Conservation (phyloP, 2,113 vertebrate genomes). For the Electrona antarctica region DNA sequence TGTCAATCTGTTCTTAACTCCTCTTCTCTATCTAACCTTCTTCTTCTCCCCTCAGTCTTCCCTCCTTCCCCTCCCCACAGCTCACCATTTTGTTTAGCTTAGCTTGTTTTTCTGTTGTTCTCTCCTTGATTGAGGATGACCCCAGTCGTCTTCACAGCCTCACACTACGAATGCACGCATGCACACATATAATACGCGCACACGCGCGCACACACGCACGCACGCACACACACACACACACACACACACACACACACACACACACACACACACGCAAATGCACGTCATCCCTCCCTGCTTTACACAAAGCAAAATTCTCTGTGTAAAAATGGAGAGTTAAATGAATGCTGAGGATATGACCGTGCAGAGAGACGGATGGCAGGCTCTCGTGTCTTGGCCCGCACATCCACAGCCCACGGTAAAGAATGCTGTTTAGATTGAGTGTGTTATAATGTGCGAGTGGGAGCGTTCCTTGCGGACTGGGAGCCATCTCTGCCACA, state of each 20-base stretch:
- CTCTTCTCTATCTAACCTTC: constrained; percentile 42
- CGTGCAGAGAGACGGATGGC: no score
- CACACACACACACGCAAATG: constrained; percentile 21
- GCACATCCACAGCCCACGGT: constrained; percentile 47
- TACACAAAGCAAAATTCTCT: no score
- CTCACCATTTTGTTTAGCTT: constrained; percentile 53
- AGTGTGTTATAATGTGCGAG: constrained; percentile 60
- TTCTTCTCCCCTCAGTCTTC: constrained; percentile 21
- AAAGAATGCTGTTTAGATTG: constrained; percentile 66
- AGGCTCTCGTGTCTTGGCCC: constrained; percentile 52
- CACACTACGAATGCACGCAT: constrained; percentile 13
- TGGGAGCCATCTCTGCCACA: constrained; percentile 33
- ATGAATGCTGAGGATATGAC: no score
- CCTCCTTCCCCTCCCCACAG: constrained; percentile 10
- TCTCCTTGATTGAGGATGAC: constrained; percentile 66
- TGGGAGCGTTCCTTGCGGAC: constrained; percentile 56
- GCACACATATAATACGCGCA: constrained; percentile 3
- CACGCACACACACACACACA: constrained; percentile 1
- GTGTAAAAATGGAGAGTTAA: no score
- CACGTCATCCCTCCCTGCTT: neutral
- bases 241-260: neutral
- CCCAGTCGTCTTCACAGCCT: constrained; percentile 51
- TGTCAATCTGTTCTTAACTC: no score
- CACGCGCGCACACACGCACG: neutral
- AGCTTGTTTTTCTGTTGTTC: constrained; percentile 60